Evolutionary conservation across 2,797 vertebrate species (phyloP).

Genomic region (Pseudomugil tenellus): DNA sequence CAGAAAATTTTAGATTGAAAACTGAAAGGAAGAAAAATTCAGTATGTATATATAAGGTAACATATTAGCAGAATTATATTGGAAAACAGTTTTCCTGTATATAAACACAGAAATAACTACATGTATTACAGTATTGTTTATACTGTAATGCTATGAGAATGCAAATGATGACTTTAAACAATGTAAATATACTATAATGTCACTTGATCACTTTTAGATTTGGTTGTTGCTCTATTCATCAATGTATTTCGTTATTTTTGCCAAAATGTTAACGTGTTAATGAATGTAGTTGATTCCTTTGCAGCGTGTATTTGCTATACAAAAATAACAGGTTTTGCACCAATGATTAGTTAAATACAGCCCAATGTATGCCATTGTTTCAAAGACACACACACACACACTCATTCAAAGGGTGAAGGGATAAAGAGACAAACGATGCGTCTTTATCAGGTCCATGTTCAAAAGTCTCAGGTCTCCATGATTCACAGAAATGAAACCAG

Average conservation of each 20-base stretch:
- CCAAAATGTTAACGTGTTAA: slow-evolving; percentile 67
- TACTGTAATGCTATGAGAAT: slow-evolving; percentile 87
- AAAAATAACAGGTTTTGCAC: slow-evolving; percentile 48
- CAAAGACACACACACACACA: slow-evolving; percentile 22
- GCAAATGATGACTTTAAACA: slow-evolving; percentile 83
- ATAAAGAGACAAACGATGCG: slow-evolving; percentile 29
- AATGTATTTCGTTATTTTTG: slow-evolving; percentile 57
- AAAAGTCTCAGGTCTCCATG: slow-evolving; percentile 72
- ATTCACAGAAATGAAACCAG: slow-evolving; percentile 38
- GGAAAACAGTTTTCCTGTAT: slow-evolving; percentile 86
- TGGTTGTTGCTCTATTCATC: slow-evolving; percentile 61
- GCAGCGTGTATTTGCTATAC: slow-evolving; percentile 57
- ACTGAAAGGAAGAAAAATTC: slow-evolving; percentile 67
- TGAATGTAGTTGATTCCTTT: slow-evolving; percentile 79
- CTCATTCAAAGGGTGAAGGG: slow-evolving; percentile 24
- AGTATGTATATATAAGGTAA: slow-evolving; percentile 85
- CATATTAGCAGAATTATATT: slow-evolving; percentile 82
- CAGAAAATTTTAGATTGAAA: no score
- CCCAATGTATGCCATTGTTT: slow-evolving; percentile 24
- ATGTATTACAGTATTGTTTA: slow-evolving; percentile 89
- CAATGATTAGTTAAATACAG: slow-evolving; percentile 49
- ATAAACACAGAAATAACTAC: slow-evolving; percentile 84
- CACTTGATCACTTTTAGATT: slow-evolving; percentile 75
- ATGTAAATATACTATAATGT: slow-evolving; percentile 88
- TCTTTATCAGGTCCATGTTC: slow-evolving; percentile 36